Evolutionary conservation across 2,113 vertebrate species (phyloP).

Genomic region (Grammomys dolichurus): DNA sequence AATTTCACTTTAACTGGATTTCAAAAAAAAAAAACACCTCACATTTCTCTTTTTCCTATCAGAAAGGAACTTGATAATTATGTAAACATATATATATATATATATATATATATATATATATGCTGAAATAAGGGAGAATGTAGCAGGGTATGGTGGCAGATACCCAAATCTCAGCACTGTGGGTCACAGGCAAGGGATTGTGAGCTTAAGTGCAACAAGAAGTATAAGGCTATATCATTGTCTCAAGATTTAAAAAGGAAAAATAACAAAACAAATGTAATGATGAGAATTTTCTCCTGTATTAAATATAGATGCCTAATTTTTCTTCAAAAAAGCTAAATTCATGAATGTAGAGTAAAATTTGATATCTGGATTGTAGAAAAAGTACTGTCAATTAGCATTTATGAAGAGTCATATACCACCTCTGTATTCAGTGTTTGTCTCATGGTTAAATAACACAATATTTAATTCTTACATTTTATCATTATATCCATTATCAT

Average conservation of each 20-base stretch:
- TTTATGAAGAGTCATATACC: neutral
- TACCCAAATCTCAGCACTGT: neutral
- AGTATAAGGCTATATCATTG: neutral
- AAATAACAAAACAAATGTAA: neutral
- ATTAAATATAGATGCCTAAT: neutral
- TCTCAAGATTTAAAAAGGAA: neutral
- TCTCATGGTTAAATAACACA: neutral
- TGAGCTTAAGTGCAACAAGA: neutral
- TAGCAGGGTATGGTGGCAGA: neutral
- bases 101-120: neutral
- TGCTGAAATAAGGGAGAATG: neutral
- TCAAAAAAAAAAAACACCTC: neutral
- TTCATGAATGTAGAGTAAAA: neutral
- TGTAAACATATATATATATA: too few relatives aligned
- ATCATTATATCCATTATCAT: neutral
- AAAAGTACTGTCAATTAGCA: neutral
- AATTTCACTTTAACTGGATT: neutral
- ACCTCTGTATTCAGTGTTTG: neutral
- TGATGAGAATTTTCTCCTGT: neutral
- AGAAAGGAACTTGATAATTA: neutral
- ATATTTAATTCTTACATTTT: too few relatives aligned
- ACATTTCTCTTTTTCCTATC: neutral
- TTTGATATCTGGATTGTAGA: neutral
- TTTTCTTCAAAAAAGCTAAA: neutral
- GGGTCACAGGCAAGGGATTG: neutral